Evolutionary conservation across 2,113 vertebrate genomes (phyloP).

Genomic region (Crypturellus undulatus): DNA sequence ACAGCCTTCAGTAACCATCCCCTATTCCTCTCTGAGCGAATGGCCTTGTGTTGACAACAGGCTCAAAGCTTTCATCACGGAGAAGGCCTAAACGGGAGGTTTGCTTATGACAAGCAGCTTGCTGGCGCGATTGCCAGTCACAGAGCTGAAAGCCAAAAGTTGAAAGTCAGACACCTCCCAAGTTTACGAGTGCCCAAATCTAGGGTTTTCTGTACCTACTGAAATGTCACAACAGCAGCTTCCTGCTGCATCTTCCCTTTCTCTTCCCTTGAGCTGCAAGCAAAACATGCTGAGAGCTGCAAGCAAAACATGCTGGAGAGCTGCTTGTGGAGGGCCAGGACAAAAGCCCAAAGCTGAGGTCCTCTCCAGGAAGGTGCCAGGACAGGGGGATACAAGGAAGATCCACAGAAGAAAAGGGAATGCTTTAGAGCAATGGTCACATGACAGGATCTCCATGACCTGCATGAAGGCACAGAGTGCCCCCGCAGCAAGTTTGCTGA

Average conservation of each 20-base stretch:
- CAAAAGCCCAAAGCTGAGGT: background rate
- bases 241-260: background rate
- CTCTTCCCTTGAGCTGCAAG: background rate
- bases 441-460: background rate
- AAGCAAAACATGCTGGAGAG: background rate
- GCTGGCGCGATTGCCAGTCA: background rate
- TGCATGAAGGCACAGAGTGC: too few species aligned
- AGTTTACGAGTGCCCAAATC: background rate
- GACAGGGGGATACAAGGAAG: background rate
- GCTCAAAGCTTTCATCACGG: fast-evolving
- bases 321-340: fast-evolving
- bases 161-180: background rate
- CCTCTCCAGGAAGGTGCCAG: background rate
- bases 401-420: background rate
- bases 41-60: background rate
- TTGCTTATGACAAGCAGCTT: background rate
- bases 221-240: background rate
- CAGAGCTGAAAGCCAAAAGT: background rate
- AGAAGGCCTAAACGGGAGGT: background rate
- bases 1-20: fast-evolving
- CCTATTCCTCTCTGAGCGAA: background rate
- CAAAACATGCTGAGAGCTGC: background rate
- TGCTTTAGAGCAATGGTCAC: background rate
- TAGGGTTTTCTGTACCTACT: background rate
- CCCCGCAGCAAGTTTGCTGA: too few species aligned